Base-by-base conservation (phyloP, 2,888 invertebrate genomes). In the Athalia cordata region DNA sequence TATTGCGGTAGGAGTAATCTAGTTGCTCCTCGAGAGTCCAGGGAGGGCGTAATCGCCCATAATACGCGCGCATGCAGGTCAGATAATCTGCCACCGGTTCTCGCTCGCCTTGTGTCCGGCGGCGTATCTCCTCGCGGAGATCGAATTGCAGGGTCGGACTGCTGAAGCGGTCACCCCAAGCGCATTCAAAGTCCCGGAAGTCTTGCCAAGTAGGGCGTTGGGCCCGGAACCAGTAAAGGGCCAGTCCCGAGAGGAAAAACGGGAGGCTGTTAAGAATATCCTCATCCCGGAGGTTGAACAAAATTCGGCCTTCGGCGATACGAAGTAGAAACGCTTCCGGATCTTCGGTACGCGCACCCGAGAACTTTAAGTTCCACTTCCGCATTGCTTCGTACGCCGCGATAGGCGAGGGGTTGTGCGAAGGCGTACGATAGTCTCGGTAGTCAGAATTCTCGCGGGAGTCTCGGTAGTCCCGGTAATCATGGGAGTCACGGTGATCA, bases 31-130 rank as follows among this genome's bases (percentile, higher is more conserved):
- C 72, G n/a, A 9, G 11, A 2, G 4, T 6, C 55, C 52, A 55
- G 3, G 55, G 45, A 5, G 57, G 72, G 15, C 13, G 11, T 7
- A 72, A 15, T 7, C 72, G 55, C 3, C 57, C 9, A 9, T 15
- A 72, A 4, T 47, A 72, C 0, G 59, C 72, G 6, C 72, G 57
- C 72, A 72, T 72, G 8, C n/a, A 72, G 4, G 72, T 72, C 3
- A 72, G 1, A 15, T 72, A 72, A 55, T 72, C 72, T 0, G 72
- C 57, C 8, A 68, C 45, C 0, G 68, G 43, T n/a, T 68, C 68
- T 3, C n/a, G 7, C 3, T 68, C 68, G 9, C 50, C 68, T 49
- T 68, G 68, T 2, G 68, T 68, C 4, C 68, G 49, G 1, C 9
- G 45, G 8, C 57, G 29, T 13, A 68, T 68, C 6, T 68, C 68